Base-by-base conservation (phyloP, 2,888 invertebrate genomes). In the Pandemis corylana region DNA sequence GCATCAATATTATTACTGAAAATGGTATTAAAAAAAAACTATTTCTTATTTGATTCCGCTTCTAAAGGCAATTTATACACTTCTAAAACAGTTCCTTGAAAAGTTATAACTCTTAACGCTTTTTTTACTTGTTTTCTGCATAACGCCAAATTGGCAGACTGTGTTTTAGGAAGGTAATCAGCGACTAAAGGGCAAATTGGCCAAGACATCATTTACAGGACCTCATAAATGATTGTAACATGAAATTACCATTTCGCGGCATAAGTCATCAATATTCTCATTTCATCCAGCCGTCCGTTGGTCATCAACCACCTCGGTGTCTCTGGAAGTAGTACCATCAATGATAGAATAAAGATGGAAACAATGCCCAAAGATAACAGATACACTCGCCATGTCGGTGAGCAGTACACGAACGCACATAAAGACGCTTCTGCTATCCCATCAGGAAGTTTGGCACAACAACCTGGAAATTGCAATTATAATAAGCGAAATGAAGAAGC, bases 221-320 rank as follows among this genome's bases (percentile, higher is more conserved):
- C 12, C 28, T 36, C 28, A 36, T 36, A 36, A 36, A 36, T 44
- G 6, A 13, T 49, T 12, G 13, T 49, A 15, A 53, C 53, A 6
- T 5, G 4, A 13, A 20, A 28, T 87, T 66, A 90, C 90, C 86
- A 81, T 77, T 80, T 85, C n/a, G 90, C 90, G 64, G 87, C 88
- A 64, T 77, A 83, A 0, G 83, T 85, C 80, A 90, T 81, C 13
- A 88, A 63, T 3, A 78, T 76, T 20, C 87, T 72, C 9, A 86
- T 86, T 73, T 85, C 78, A 3, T 87, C 81, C 13, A 78, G 68
- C 75, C 82, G 84, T 0, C 87, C 84, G 44, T 83, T 85, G 0
- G 86, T 82, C 44, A 90, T 80, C 75, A 90, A 80, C 91, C 91
- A 91, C 75, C 90, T 84, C 0, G 91, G 91, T 51, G 90, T 85